Percentiles rank a stretch among this genome's conserved stretches.
phyloP scores from a whole-genome alignment of 2,113 vertebrate species.

The Callocephalon fimbriatum region DNA sequence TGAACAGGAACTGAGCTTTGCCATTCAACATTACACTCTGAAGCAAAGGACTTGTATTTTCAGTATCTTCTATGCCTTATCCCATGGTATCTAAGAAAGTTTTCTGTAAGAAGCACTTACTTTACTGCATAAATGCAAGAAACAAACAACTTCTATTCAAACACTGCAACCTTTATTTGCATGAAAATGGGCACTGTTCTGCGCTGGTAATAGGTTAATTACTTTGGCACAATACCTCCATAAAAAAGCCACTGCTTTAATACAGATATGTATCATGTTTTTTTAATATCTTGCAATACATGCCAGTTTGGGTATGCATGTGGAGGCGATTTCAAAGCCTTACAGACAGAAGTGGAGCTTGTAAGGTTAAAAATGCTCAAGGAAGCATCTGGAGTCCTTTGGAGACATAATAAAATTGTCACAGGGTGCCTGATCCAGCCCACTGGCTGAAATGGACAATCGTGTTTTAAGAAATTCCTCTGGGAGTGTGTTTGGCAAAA shows the following conservation, averaged over 20 bases:
- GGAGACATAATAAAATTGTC: not conserved
- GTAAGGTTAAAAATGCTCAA: not conserved
- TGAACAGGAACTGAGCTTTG: not conserved
- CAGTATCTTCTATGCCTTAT: not conserved
- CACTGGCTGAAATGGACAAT: not conserved
- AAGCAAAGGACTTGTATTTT: not conserved
- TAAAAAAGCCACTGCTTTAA: not conserved
- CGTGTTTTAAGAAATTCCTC: not conserved
- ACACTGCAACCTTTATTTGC: not conserved
- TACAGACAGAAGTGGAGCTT: not conserved
- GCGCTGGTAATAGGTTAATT: not conserved
- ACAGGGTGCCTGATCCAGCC: not conserved
- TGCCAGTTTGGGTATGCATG: not conserved
- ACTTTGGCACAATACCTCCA: not conserved
- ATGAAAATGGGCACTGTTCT: not conserved
- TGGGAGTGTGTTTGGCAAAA: not conserved
- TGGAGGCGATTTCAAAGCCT: not conserved
- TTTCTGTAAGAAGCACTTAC: not conserved
- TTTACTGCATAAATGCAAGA: not conserved
- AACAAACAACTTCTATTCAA: not conserved
- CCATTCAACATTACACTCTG: not conserved
- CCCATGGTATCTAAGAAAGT: not conserved
- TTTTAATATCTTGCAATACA: not conserved
- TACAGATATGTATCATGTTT: accelerated
- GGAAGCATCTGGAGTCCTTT: not conserved